These are phyloP conservation scores for Phortica variegata DNA, from an alignment of 1,140 invertebrate genomes.

Conservation along the genomic window DNA sequence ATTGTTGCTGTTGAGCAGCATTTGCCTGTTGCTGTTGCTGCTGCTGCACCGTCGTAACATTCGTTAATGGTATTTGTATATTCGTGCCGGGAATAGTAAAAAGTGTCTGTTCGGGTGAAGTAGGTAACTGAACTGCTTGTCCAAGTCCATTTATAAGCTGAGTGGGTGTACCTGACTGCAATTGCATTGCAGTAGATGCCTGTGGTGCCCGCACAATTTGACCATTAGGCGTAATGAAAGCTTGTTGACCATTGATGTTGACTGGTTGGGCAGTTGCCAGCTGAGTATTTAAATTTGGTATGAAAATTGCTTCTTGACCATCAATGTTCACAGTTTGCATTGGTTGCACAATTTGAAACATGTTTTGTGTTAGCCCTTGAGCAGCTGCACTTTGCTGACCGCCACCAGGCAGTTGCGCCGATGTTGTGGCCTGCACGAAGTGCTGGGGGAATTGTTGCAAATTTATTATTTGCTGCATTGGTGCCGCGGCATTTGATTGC, in stretches of 20 bases:
- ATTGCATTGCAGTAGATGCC: not conserved
- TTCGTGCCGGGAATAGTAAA: constrained; percentile 63
- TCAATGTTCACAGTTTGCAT: constrained; percentile 86
- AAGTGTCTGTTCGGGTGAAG: constrained; percentile 59
- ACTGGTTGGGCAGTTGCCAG: constrained; percentile 40
- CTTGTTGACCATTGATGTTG: constrained; percentile 56
- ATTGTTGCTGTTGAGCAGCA: constrained; percentile 36
- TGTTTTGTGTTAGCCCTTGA: constrained; percentile 30
- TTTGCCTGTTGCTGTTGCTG: constrained; percentile 23
- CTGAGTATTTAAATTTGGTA: constrained; percentile 62
- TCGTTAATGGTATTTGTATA: constrained; percentile 61
- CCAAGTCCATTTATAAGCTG: constrained; percentile 63
- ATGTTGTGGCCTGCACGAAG: constrained; percentile 21
- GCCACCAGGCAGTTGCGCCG: constrained; percentile 9
- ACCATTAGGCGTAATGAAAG: constrained; percentile 62
- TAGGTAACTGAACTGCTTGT: constrained; percentile 64
- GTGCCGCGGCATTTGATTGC: constrained; percentile 6
- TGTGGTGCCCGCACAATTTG: constrained; percentile 66
- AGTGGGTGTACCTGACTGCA: constrained; percentile 28
- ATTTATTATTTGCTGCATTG: constrained; percentile 50
- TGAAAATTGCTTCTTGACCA: constrained; percentile 88
- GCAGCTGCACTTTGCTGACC: constrained; percentile 3
- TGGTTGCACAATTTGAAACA: constrained; percentile 56
- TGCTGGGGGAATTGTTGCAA: constrained; percentile 48
- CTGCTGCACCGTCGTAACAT: constrained; percentile 23